Conservation (phyloP, 2,113 vertebrate genomes). For the Aphelocoma coerulescens region DNA sequence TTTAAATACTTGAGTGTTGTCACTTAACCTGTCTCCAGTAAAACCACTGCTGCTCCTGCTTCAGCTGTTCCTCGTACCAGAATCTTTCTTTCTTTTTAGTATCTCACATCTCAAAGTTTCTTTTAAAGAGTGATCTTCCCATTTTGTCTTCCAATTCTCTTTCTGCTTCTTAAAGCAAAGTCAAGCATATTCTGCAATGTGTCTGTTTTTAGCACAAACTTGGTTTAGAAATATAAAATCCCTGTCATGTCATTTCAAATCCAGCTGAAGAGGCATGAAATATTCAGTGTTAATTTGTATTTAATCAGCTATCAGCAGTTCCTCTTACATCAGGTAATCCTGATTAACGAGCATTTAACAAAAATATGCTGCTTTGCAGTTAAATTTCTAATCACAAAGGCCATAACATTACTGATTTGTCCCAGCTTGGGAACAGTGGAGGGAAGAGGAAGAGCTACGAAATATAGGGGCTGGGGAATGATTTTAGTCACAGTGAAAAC, state of each 20-base stretch:
- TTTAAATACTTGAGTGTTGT: not conserved
- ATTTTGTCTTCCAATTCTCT: not conserved
- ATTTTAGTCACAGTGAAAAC: not conserved
- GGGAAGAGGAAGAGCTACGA: not conserved
- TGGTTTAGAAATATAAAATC: not conserved
- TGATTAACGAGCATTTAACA: not conserved
- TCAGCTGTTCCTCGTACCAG: not conserved
- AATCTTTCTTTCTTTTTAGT: not conserved
- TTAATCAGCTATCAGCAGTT: not conserved
- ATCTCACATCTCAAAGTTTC: not conserved
- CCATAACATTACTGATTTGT: not conserved
- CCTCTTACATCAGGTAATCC: not conserved
- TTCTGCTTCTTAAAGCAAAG: not conserved
- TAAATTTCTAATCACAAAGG: not conserved
- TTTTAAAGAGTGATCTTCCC: not conserved
- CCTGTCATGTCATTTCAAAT: not conserved
- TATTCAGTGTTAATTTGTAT: not conserved
- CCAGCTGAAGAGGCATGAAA: slow-evolving; percentile 1
- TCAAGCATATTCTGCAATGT: not conserved
- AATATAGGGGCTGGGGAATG: accelerated
- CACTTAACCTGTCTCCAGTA: not conserved
- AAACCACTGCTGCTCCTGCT: not conserved
- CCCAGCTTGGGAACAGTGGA: not conserved
- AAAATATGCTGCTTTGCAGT: not conserved
- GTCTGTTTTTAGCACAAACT: not conserved